Evolutionary conservation across 2,888 invertebrate species (phyloP).

Genomic region (Antheraea assamensis): DNA sequence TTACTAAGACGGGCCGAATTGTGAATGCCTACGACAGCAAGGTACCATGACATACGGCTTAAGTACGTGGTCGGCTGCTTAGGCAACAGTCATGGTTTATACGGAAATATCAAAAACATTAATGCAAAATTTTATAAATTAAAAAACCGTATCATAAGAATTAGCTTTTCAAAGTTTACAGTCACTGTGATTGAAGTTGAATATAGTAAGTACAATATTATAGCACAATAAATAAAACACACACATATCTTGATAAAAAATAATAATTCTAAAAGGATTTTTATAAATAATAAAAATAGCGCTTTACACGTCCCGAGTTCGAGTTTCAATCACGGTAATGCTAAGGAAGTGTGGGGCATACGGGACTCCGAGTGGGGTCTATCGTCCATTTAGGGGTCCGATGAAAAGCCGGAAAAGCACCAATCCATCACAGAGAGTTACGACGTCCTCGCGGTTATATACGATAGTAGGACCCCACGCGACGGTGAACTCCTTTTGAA

Average conservation of each 20-base stretch:
- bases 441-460: conserved; percentile 54
- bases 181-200: background rate
- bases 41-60: too few species aligned
- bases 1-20: too few species aligned
- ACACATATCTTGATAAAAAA: background rate
- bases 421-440: conserved; percentile 72
- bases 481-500: conserved; percentile 35
- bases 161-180: too few species aligned
- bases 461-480: conserved; percentile 46
- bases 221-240: background rate
- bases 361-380: conserved; percentile 34
- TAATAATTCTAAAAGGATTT: background rate
- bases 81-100: too few species aligned
- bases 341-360: conserved; percentile 21
- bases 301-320: background rate
- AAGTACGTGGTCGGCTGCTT: too few species aligned
- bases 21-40: too few species aligned
- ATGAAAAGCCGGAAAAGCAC: conserved; percentile 74
- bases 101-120: too few species aligned
- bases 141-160: too few species aligned
- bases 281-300: background rate
- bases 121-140: too few species aligned
- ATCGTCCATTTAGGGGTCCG: conserved; percentile 59
- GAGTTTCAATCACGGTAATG: conserved; percentile 29
- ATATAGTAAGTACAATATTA: too few species aligned